Evolutionary conservation across 1,140 invertebrate species (phyloP).

Genomic region (Solenopsis invicta): DNA sequence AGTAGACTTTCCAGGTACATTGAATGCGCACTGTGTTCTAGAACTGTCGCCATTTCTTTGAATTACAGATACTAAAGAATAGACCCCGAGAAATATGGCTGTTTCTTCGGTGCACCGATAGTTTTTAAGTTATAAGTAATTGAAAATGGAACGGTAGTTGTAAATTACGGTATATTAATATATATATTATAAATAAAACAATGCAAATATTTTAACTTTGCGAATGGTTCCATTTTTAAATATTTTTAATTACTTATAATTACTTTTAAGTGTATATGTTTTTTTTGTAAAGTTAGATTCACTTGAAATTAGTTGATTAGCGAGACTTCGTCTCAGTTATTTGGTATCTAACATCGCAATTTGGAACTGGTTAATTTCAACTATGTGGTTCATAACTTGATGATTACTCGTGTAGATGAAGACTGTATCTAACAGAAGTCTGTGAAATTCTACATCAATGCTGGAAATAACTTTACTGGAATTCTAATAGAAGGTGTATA

Average conservation of each 20-base stretch:
- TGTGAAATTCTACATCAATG: neutral
- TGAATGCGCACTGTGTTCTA: neutral
- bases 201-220: neutral
- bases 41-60: conserved; percentile 21
- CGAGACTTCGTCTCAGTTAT: neutral
- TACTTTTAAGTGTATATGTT: neutral
- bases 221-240: neutral
- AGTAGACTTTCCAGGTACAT: conserved; percentile 22
- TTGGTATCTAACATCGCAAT: neutral
- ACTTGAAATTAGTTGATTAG: conserved; percentile 5
- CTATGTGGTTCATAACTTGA: neutral
- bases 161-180: neutral
- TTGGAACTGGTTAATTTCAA: conserved; percentile 4
- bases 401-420: neutral
- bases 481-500: neutral
- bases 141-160: neutral
- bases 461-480: neutral
- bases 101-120: neutral
- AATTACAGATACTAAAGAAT: conserved; percentile 23
- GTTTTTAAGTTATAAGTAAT: conserved; percentile 1
- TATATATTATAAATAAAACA: conserved; percentile 10
- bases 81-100: neutral
- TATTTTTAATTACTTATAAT: neutral
- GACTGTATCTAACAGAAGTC: neutral
- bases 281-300: neutral